Base-by-base conservation (phyloP, 2,888 invertebrate species). In the Sinelater perroti region DNA sequence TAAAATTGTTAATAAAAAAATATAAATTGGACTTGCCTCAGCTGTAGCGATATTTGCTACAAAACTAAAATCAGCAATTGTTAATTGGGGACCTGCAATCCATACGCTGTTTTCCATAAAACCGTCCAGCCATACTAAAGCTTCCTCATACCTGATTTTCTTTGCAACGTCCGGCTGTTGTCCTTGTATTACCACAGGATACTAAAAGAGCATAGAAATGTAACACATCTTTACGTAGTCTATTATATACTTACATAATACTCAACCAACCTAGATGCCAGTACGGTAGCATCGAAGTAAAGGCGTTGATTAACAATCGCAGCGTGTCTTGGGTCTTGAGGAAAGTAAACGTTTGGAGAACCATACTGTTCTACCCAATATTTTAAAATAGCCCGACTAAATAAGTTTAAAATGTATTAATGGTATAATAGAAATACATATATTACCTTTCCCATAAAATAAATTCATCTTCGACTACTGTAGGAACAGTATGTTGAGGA, bases 401-500 rank as follows among this genome's bases (percentile, higher is more conserved):
- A 80, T 1, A 42, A 33, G 7, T 31, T 18, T 17, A 11, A 8
- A 24, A 28, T 30, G n/a, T 21, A 17, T 2, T 10, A 13, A 10
- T 10, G 31, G 14, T 2, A 2, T 11, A n/a, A n/a, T n/a, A n/a
- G n/a, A n/a, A n/a, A n/a, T n/a, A n/a, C n/a, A n/a, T n/a, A n/a
- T 35, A 11, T 11, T 74, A 86, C 87, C 87, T 88, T 75, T 90
- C 90, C 82, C 85, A 87, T 45, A 90, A 72, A 64, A 82, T 80
- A 64, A 89, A 87, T 30, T 88, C 89, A 67, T 84, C 83, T 70
- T 90, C 90, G 66, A 87, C 83, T 70, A 91, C 81, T 1, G 88
- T 87, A 1, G 90, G 90, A 55, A 90, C 79, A 0, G 86, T 86
- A 67, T 90, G 89, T 72, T 88, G 85, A 1, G 88, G 87, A 74